Conservation (phyloP, 2,113 vertebrate species). For the Taurulus bubalis region DNA sequence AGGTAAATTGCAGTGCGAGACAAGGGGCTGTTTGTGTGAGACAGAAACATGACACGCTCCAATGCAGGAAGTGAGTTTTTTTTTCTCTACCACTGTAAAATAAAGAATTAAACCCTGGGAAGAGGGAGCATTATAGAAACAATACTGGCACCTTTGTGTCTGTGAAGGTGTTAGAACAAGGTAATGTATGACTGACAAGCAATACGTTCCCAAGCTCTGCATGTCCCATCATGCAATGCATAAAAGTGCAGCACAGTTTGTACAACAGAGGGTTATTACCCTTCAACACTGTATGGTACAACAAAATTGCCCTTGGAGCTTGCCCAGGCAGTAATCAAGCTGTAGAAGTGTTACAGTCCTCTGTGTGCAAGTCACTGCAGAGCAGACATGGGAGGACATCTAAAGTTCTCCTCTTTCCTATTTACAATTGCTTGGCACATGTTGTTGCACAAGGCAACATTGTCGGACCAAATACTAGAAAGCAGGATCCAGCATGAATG, state of each 20-base stretch:
- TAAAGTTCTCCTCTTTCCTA: slow-evolving; percentile 46
- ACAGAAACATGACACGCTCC: slow-evolving; percentile 73
- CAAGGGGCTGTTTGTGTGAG: slow-evolving; percentile 66
- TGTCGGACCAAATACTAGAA: slow-evolving; percentile 25
- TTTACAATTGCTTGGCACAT: slow-evolving; percentile 45
- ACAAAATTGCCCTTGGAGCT: slow-evolving; percentile 66
- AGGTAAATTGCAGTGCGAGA: slow-evolving; percentile 75
- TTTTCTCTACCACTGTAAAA: slow-evolving; percentile 49
- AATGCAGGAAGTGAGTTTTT: slow-evolving; percentile 73
- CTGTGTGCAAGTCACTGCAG: slow-evolving; percentile 57
- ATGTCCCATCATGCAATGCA: slow-evolving; percentile 62
- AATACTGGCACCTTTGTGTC: slow-evolving; percentile 68
- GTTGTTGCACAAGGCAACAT: slow-evolving; percentile 28
- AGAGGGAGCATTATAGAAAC: slow-evolving; percentile 41
- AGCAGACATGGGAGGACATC: slow-evolving; percentile 37
- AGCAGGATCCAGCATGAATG: slow-evolving; percentile 48
- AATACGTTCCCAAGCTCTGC: slow-evolving; percentile 64
- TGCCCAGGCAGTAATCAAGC: slow-evolving; percentile 59
- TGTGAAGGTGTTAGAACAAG: slow-evolving; percentile 65
- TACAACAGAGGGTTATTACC: slow-evolving; percentile 61
- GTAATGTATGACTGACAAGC: slow-evolving; percentile 72
- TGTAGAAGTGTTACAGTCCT: slow-evolving; percentile 52
- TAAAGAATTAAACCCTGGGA: slow-evolving; percentile 68
- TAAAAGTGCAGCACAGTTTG: slow-evolving; percentile 58
- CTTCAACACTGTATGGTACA: slow-evolving; percentile 55